These are phyloP conservation scores for Salvelinus sp. DNA, from an alignment of 2,113 vertebrate genomes.

Conservation along the genomic window DNA sequence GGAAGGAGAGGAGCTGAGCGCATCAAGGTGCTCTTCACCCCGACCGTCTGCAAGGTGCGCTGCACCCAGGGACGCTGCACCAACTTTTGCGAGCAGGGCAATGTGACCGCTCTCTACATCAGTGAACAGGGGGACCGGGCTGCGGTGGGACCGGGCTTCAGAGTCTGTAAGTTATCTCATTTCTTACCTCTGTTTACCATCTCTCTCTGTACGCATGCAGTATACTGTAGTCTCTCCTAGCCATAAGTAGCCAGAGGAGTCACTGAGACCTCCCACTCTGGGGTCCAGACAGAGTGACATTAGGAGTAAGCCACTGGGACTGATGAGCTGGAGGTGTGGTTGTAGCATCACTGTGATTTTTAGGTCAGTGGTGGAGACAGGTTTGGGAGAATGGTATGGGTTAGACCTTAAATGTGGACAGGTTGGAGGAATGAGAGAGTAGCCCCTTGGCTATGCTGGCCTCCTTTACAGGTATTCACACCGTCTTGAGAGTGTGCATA, in stretches of 20 bases:
- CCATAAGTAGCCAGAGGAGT: background rate
- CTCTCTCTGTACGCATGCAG: background rate
- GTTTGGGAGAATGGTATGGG: background rate
- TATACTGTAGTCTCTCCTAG: background rate
- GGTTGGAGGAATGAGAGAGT: background rate
- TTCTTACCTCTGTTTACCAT: background rate
- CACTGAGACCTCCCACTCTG: no score
- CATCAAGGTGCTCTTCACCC: slow-evolving; percentile 93
- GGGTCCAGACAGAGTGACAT: no score
- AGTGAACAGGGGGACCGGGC: slow-evolving; percentile 59
- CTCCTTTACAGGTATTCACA: background rate
- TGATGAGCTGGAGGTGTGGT: background rate
- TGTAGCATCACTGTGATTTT: background rate
- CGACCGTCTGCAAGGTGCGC: slow-evolving; percentile 91
- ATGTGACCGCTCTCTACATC: slow-evolving; percentile 91
- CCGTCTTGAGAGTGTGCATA: background rate
- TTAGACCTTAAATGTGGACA: background rate
- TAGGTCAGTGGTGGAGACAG: background rate
- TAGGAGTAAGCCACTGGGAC: background rate
- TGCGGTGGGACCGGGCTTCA: slow-evolving; percentile 81
- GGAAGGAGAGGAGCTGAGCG: slow-evolving; percentile 55
- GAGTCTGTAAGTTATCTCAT: slow-evolving; percentile 86
- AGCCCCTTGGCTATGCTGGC: background rate
- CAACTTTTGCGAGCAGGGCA: slow-evolving; percentile 89
- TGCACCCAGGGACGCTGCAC: slow-evolving; percentile 82